Evolutionary conservation across 2,113 vertebrate species (phyloP).

Genomic region (Dicrurus megarhynchus): DNA sequence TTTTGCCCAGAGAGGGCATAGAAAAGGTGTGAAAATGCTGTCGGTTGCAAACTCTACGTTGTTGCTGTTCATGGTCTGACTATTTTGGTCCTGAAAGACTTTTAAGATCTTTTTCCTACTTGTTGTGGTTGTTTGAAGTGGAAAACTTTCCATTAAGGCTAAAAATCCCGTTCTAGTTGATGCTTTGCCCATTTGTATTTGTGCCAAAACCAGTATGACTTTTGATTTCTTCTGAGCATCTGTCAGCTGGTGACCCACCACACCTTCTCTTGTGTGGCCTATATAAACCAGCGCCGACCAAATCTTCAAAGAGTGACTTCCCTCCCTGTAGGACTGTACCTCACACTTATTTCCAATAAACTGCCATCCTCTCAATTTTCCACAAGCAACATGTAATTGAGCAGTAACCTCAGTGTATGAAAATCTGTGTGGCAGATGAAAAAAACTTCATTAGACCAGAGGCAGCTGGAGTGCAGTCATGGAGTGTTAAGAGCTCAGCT

Average conservation of each 20-base stretch:
- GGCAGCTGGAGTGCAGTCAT: not conserved
- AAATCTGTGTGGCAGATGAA: constrained; percentile 47
- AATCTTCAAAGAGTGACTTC: constrained; percentile 37
- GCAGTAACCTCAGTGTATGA: constrained; percentile 1
- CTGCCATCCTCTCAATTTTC: constrained; percentile 30
- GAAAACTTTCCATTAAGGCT: constrained; percentile 34
- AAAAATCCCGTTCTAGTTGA: not conserved
- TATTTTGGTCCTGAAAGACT: not conserved
- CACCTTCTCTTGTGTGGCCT: constrained; percentile 51
- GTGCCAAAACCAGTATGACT: constrained; percentile 4
- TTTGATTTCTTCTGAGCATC: constrained; percentile 19
- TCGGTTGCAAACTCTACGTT: not conserved
- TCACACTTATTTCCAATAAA: constrained; percentile 40
- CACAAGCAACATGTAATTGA: constrained; percentile 20
- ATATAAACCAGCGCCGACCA: not conserved
- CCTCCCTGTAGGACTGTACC: not conserved
- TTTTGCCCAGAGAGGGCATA: not conserved
- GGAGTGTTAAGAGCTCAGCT: not conserved
- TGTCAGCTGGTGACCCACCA: constrained; percentile 39
- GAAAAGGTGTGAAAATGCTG: not conserved
- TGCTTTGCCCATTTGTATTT: constrained; percentile 3
- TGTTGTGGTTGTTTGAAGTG: constrained; percentile 35
- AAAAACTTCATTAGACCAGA: not conserved
- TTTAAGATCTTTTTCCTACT: not conserved
- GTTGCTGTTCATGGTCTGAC: not conserved